phyloP scores from a whole-genome alignment of 1,140 invertebrate genomes.

The Brachionus rubens region DNA sequence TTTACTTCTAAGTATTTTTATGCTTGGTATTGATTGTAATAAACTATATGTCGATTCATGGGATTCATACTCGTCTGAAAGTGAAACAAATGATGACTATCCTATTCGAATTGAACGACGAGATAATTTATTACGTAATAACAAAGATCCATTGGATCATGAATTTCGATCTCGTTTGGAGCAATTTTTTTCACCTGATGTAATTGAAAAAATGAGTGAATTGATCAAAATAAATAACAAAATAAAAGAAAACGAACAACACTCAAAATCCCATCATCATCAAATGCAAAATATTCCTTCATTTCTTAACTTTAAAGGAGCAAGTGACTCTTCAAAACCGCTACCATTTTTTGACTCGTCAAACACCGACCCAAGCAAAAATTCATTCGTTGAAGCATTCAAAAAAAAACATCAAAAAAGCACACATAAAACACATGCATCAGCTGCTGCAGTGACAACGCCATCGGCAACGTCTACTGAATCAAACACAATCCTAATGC shows the following conservation, averaged over 20 bases:
- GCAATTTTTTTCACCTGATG: slow-evolving; percentile 1
- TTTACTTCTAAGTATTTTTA: too few species aligned
- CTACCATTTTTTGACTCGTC: slow-evolving; percentile 20
- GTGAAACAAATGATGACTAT: too few species aligned
- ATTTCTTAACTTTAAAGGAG: too few species aligned
- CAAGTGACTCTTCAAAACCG: neutral
- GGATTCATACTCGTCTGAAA: too few species aligned
- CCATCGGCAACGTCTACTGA: too few species aligned
- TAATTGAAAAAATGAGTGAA: slow-evolving; percentile 16
- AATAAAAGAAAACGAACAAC: slow-evolving; percentile 6
- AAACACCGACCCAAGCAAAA: neutral
- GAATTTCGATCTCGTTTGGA: slow-evolving; percentile 9
- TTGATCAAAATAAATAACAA: neutral
- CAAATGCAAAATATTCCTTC: too few species aligned
- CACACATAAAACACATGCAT: neutral
- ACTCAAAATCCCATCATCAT: too few species aligned
- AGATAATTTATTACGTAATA: neutral
- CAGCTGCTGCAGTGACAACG: neutral
- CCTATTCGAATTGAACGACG: neutral
- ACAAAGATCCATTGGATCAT: neutral
- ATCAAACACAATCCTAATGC: slow-evolving; percentile 26
- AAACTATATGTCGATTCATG: too few species aligned
- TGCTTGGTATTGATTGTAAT: neutral
- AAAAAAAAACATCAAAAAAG: neutral
- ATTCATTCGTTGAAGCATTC: slow-evolving; percentile 19